phyloP scores from a whole-genome alignment of 2,797 vertebrate genomes.

The Sparidentex hasta region DNA sequence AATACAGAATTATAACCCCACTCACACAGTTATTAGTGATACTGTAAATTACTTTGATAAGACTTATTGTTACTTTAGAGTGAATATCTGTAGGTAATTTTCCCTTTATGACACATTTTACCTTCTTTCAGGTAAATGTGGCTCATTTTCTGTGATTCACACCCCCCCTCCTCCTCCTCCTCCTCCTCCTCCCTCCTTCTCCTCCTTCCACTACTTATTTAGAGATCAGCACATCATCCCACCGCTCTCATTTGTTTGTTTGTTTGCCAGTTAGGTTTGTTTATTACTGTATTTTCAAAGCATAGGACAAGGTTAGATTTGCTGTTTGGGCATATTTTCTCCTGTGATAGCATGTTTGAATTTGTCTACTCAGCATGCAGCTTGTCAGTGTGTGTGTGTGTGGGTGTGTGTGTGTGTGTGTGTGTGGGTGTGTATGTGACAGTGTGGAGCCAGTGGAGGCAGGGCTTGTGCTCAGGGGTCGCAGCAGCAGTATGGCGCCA shows the following conservation, averaged over 20 bases:
- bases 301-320: slow-evolving; percentile 76
- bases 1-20: neutral
- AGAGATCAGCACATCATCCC: slow-evolving; percentile 61
- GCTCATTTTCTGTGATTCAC: slow-evolving; percentile 25
- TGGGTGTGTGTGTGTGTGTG: slow-evolving; percentile 67
- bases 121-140: slow-evolving; percentile 28
- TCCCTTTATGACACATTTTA: slow-evolving; percentile 21
- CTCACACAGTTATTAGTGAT: slow-evolving; percentile 3
- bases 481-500: slow-evolving; percentile 52
- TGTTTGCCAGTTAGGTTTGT: slow-evolving; percentile 82
- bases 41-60: slow-evolving; percentile 26
- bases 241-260: slow-evolving; percentile 71
- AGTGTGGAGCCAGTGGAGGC: slow-evolving; percentile 68
- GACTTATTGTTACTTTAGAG: neutral
- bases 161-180: neutral
- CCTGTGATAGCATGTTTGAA: slow-evolving; percentile 87
- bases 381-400: slow-evolving; percentile 75
- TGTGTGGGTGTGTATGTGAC: slow-evolving; percentile 73
- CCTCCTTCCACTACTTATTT: neutral
- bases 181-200: neutral
- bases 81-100: slow-evolving; percentile 25
- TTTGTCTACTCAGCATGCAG: slow-evolving; percentile 87
- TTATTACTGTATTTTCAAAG: slow-evolving; percentile 79
- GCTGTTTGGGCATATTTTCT: slow-evolving; percentile 85
- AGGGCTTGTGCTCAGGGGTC: slow-evolving; percentile 72